A percentile compares a stretch with the other conserved stretches of the same genome.
Conservation (phyloP, 2,888 invertebrate species). For the Helicoverpa assulta region DNA sequence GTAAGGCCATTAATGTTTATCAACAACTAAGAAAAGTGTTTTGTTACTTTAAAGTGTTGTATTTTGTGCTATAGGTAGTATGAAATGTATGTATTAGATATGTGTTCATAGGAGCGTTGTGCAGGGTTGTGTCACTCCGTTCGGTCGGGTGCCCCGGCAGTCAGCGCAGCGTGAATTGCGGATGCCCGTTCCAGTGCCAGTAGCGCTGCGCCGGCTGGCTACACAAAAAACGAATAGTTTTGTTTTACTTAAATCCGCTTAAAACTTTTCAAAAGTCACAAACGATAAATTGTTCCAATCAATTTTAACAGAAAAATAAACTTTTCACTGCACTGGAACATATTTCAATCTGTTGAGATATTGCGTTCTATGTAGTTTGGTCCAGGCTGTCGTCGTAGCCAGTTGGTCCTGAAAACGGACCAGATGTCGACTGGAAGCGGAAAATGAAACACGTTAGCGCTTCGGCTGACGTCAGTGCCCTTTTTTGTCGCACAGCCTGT, state of each 20-base stretch:
- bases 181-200: constrained; percentile 67
- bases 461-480: constrained; percentile 83
- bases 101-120: constrained; percentile 59
- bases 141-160: constrained; percentile 68
- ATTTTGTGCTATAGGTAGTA: constrained; percentile 17
- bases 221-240: constrained; percentile 58
- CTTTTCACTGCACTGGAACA: constrained; percentile 25
- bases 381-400: constrained; percentile 64
- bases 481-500: constrained; percentile 86
- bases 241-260: constrained; percentile 51
- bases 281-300: constrained; percentile 19
- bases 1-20: no score
- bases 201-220: constrained; percentile 62
- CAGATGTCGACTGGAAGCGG: constrained; percentile 85
- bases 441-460: constrained; percentile 88
- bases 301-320: constrained; percentile 37
- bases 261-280: constrained; percentile 47
- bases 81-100: constrained; percentile 32
- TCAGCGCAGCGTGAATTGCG: constrained; percentile 79
- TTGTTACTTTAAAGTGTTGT: constrained; percentile 10
- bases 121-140: constrained; percentile 67
- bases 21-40: neutral
- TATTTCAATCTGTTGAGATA: constrained; percentile 46
- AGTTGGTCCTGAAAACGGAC: constrained; percentile 77
- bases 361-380: constrained; percentile 51